Conservation (phyloP, 2,888 invertebrate species). For the Drosophila anceps region DNA sequence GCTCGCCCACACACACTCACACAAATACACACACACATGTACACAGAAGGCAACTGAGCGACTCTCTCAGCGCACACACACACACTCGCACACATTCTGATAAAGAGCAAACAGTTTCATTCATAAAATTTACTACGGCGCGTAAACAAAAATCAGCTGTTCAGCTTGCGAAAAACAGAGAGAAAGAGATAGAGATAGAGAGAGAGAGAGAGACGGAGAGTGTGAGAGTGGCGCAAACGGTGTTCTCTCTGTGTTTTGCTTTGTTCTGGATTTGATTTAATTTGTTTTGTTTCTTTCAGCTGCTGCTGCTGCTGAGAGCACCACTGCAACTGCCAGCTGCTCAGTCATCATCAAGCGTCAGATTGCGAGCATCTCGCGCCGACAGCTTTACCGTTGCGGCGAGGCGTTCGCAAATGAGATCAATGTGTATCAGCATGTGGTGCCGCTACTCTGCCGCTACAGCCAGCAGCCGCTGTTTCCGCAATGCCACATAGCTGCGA, state of each 20-base stretch:
- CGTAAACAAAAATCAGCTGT: slow-evolving; percentile 82
- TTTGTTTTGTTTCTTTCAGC: slow-evolving; percentile 27
- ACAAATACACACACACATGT: slow-evolving; percentile 22
- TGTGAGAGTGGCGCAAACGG: not conserved
- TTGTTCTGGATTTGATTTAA: slow-evolving; percentile 13
- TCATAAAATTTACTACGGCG: slow-evolving; percentile 70
- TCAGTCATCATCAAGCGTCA: slow-evolving; percentile 84
- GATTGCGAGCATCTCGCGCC: slow-evolving; percentile 81
- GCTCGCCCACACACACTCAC: slow-evolving; percentile 44
- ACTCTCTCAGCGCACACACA: slow-evolving; percentile 34
- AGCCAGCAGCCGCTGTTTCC: slow-evolving; percentile 72
- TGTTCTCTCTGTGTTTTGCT: slow-evolving; percentile 18
- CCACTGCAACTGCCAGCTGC: slow-evolving; percentile 28
- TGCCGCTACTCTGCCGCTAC: slow-evolving; percentile 78
- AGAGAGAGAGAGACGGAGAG: slow-evolving; percentile 20
- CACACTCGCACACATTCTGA: slow-evolving; percentile 11
- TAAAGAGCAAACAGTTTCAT: slow-evolving; percentile 61
- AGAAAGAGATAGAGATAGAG: slow-evolving; percentile 19
- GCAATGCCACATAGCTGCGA: slow-evolving; percentile 80
- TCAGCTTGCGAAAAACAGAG: slow-evolving; percentile 22
- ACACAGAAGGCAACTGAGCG: slow-evolving; percentile 26
- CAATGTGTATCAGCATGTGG: slow-evolving; percentile 80
- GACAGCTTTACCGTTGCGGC: slow-evolving; percentile 83
- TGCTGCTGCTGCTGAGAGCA: not conserved
- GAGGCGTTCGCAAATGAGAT: slow-evolving; percentile 85